phyloP scores from a whole-genome alignment of 2,113 vertebrate genomes.

The Actenoides lindsayi region DNA sequence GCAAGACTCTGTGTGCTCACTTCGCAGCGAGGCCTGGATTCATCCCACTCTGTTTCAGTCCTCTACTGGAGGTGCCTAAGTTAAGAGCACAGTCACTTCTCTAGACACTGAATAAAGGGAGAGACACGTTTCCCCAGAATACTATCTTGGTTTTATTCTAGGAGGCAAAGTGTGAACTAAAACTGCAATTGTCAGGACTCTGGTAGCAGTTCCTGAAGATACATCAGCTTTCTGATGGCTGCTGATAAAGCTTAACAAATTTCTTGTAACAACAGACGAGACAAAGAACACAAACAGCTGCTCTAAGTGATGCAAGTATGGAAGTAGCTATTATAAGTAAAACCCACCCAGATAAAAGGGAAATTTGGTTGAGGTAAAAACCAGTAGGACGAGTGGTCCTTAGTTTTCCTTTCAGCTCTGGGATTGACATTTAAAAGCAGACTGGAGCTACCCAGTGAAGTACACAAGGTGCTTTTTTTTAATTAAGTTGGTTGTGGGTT shows the following conservation, averaged over 20 bases:
- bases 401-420: not conserved
- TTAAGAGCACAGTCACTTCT: not conserved
- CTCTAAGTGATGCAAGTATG: not conserved
- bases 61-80: not conserved
- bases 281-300: not conserved
- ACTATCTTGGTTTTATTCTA: not conserved
- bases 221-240: not conserved
- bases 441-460: not conserved
- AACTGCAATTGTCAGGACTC: not conserved
- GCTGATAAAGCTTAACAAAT: not conserved
- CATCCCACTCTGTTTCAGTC: not conserved
- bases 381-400: not conserved
- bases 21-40: not conserved
- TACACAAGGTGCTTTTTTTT: accelerated
- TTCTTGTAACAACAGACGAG: not conserved
- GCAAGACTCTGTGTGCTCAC: not conserved
- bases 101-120: not conserved
- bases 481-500: too few relatives aligned
- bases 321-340: not conserved
- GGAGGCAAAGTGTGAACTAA: not conserved
- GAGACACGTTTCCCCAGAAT: not conserved
- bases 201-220: not conserved
- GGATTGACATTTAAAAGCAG: not conserved
- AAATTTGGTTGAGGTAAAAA: not conserved
- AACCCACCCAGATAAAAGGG: not conserved